Evolutionary conservation across 2,113 vertebrate genomes (phyloP), one percentile per base, ranked within the genome.

Genomic region (Hippocampus comes): DNA sequence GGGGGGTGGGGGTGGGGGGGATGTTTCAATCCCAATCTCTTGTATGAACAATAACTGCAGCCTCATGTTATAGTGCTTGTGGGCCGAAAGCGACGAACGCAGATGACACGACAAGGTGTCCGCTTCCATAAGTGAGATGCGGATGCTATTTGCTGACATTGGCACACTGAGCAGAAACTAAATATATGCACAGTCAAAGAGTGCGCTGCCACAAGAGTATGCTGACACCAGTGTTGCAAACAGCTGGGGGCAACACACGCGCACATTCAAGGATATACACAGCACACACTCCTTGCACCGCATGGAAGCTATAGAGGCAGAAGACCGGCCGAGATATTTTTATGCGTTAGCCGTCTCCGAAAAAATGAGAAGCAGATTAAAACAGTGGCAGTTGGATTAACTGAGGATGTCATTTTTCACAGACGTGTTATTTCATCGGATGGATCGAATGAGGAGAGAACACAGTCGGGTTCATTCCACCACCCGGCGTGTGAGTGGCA

Each of bases 131-230:
- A 86, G 82, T 67, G 61, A 83, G 74, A 72, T 69, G 78, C 53
- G 75, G 57, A 64, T 61, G 74, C 74, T 83, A 87, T 89, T 83
- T 83, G 87, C 87, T 91, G 88, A 90, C 86, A 70, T 43, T 66
- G 72, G 67, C 48, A 66, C 42, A 78, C 66, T 49, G 71, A 83
- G 84, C 68, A 63, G 66, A 68, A 55, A 78, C 87, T 84, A 88
- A 87, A 91, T 87, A 87, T 86, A 82, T 60, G 78, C 81, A 25
- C 42, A 84, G 83, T 78, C 82, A 78, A 78, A 43, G 81, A 86
- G 82, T 70, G 75, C 70, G 73, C 53, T 4, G 56, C 73, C 67
- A n/a, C 48, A 64, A 42, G 67, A 72, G 79, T 78, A 73, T 68
- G 74, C 76, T 63, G 61, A 73, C 70, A 72, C 81, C 68, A 68